Conservation (phyloP, 2,888 invertebrate species). For the Teleiodes luculella region DNA sequence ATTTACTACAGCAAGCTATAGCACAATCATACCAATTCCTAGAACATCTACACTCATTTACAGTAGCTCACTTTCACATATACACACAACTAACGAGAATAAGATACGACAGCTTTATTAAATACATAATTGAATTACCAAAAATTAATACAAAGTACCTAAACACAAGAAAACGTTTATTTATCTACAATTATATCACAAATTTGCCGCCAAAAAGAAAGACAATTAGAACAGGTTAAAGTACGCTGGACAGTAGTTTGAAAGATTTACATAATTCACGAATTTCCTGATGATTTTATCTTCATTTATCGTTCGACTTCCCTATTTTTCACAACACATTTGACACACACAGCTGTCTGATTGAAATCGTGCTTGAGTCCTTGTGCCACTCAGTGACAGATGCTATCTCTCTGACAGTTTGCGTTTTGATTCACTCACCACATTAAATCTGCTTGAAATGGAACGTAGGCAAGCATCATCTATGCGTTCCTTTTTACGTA, state of each 20-base stretch:
- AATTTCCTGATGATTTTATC: constrained; percentile 7
- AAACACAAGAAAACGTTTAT: not conserved
- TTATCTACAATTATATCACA: not conserved
- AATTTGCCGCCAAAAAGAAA: not conserved
- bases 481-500: too few species aligned
- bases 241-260: not conserved
- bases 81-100: not conserved
- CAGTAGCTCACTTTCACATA: too few species aligned
- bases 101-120: not conserved
- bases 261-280: constrained; percentile 12
- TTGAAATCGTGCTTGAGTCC: too few species aligned
- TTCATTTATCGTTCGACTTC: constrained; percentile 3
- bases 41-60: too few species aligned
- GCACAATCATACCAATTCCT: too few species aligned
- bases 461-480: too few species aligned
- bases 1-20: too few species aligned
- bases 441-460: too few species aligned
- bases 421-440: not conserved
- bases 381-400: too few species aligned
- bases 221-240: not conserved
- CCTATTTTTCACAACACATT: constrained; percentile 12
- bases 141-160: not conserved
- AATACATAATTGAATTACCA: not conserved
- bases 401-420: not conserved
- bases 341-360: constrained; percentile 6